Evolutionary conservation across 2,797 vertebrate species (phyloP).

Genomic region (Hypotaenidia okinawae): DNA sequence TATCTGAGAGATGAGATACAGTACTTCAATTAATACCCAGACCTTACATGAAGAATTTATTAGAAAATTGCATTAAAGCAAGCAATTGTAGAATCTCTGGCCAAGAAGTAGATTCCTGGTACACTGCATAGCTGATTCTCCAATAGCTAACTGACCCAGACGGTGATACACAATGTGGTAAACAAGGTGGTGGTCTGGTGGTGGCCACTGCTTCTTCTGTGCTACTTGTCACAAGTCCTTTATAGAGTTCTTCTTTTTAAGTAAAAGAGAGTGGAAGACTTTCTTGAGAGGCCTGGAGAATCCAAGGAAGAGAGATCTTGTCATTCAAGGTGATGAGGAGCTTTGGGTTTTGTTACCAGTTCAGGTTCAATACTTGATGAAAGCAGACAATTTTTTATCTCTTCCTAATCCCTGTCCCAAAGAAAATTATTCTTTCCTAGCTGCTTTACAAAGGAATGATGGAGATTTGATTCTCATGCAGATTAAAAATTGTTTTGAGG

Average conservation of each 20-base stretch:
- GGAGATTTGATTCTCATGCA: neutral
- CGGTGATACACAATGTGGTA: neutral
- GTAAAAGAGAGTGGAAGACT: neutral
- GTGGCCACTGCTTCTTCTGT: neutral
- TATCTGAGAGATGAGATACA: neutral
- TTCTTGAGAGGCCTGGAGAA: neutral
- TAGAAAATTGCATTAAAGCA: neutral
- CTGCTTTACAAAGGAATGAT: neutral
- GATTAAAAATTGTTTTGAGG: neutral
- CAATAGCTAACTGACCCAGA: neutral
- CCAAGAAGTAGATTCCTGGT: neutral
- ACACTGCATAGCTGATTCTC: neutral
- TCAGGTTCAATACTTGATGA: neutral
- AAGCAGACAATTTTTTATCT: neutral
- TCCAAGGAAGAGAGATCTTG: neutral
- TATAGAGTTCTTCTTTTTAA: neutral
- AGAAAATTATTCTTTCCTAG: neutral
- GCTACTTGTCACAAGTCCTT: neutral
- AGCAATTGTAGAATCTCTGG: neutral
- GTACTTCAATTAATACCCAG: neutral
- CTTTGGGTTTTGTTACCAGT: neutral
- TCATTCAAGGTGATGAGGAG: neutral
- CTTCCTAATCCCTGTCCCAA: neutral
- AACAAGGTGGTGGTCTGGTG: fast-evolving
- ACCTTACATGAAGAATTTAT: neutral